Base-by-base conservation (phyloP, 2,888 invertebrate genomes). In the Troides aeacus region DNA sequence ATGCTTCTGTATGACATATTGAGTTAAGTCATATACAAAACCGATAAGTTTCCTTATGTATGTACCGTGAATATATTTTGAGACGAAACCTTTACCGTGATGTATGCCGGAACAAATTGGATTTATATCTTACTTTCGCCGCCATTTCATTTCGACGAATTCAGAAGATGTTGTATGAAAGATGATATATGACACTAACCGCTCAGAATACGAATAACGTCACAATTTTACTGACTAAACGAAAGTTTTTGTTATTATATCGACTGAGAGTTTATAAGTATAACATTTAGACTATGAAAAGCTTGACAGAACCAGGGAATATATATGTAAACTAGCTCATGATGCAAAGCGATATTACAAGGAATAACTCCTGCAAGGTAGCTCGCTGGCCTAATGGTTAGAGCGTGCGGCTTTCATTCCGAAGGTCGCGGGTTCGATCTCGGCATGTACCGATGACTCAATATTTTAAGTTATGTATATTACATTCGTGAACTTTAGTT, bases 111-210 rank as follows among this genome's bases (percentile, higher is more conserved):
- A 65, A 46, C 46, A 65, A 65, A 65, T 65, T 65, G 42, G 46
- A 59, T 65, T 65, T 65, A 65, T 65, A 64, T 64, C 56, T 64
- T 64, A 64, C 56, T 65, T 59, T 59, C 59, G 65, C 46, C 30
- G 46, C 46, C 24, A 58, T 65, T 46, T 59, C 46, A 18, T 59
- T 65, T 59, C 59, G 59, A 24, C 65, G 59, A 59, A 59, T 59
- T 59, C 24, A 59, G 59, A 65, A 59, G 50, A 64, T 58, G 64
- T 58, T 64, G 30, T 59, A 23, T 59, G 65, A 24, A 65, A 17
- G 46, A 65, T 65, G 50, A 65, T 24, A 59, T 65, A 59, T 59
- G 65, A 59, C 65, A 59, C 24, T 46, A 65, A 24, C 58, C 6
- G 24, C 59, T 12, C 24, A 23, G 59, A 65, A 65, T 65, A 58